Base-by-base conservation (phyloP, 2,113 vertebrate species). In the Pelobates fuscus region DNA sequence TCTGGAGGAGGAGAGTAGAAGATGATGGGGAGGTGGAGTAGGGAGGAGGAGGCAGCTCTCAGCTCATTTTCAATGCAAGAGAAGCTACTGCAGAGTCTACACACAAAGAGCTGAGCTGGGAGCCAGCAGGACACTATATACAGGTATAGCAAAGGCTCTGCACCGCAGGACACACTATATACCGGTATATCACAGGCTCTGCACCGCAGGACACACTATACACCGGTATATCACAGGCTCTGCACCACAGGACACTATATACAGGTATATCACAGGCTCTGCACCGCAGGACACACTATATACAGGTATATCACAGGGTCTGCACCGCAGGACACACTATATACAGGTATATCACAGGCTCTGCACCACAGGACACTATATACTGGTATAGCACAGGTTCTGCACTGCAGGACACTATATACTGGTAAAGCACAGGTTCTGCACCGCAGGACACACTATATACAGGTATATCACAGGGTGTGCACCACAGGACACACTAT, bases 11-110 rank as follows among this genome's bases (percentile, higher is more conserved):
- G 62, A 67, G 43, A 67, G 43, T 1, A n/a, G 52, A 17, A 23
- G n/a, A 63, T 25, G 11, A 58, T 54, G 72, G n/a, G n/a, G n/a
- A n/a, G n/a, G n/a, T n/a, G n/a, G n/a, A n/a, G n/a, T n/a, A n/a
- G n/a, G n/a, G 41, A 60, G 58, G 58, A 24, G 11, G 58, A 21
- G 24, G 57, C 32, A 11, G 67, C 52, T 25, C 21, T 25, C 6
- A 46, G 37, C 49, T 57, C 24, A 59, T 61, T 60, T 76, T 71
- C 66, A 54, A 70, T 41, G 77, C 61, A 29, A 44, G 12, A 26
- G 30, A 18, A 60, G 68, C 20, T 52, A 78, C 78, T 71, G 82
- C 66, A 14, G 73, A 66, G 37, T n/a, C 68, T 44, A 57, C 71
- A 71, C 70, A 71, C 70, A 71, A 71, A 71, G 70, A 71, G 17